Conservation (phyloP, 2,113 vertebrate genomes). For the Promerops cafer region DNA sequence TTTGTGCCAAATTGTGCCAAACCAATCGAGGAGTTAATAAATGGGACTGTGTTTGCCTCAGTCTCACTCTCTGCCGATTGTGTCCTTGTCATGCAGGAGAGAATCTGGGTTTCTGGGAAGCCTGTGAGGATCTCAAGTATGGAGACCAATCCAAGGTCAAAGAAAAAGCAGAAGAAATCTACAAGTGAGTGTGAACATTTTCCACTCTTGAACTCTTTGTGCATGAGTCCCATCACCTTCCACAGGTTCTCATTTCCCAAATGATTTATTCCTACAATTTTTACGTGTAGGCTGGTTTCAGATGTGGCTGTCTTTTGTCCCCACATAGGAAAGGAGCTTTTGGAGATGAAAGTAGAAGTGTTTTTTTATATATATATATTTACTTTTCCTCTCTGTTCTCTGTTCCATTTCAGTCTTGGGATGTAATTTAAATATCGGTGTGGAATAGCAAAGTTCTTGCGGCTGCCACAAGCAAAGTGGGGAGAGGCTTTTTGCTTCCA, state of each 20-base stretch:
- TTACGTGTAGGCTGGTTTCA: background rate
- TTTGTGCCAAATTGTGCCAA: background rate
- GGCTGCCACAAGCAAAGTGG: background rate
- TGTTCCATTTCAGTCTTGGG: background rate
- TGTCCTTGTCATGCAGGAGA: slow-evolving; percentile 74
- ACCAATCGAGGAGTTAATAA: background rate
- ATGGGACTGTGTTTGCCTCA: background rate
- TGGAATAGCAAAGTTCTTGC: background rate
- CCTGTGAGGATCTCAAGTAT: slow-evolving; percentile 95
- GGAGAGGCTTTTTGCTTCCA: background rate
- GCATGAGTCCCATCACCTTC: background rate
- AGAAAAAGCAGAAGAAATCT: slow-evolving; percentile 96
- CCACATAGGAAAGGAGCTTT: background rate
- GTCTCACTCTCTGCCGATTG: background rate
- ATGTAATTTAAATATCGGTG: background rate
- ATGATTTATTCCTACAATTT: background rate
- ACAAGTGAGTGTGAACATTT: slow-evolving; percentile 79
- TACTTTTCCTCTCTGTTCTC: background rate
- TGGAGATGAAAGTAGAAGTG: background rate
- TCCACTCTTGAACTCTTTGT: background rate
- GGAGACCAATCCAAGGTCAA: slow-evolving; percentile 91
- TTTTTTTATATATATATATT: background rate
- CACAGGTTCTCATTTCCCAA: background rate
- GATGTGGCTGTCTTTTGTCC: background rate
- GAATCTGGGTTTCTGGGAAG: slow-evolving; percentile 97